Evolutionary conservation across 1,140 invertebrate genomes (phyloP).

Genomic region (Antheraea pernyi): DNA sequence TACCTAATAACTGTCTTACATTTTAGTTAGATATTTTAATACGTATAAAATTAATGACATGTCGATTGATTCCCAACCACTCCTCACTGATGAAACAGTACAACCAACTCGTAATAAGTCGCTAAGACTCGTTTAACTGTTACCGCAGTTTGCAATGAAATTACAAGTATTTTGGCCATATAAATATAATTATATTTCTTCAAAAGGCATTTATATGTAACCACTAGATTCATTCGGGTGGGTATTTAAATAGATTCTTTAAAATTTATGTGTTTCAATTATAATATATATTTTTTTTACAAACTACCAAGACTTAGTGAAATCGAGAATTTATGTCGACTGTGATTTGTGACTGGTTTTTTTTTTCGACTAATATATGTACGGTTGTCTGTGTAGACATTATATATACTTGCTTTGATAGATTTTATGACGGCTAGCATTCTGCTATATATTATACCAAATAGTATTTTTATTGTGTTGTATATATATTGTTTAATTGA

Average conservation of each 20-base stretch:
- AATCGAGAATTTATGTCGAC: constrained; percentile 77
- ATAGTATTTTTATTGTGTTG: constrained; percentile 75
- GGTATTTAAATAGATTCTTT: constrained; percentile 45
- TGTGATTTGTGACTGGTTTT: constrained; percentile 77
- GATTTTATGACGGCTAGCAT: constrained; percentile 71
- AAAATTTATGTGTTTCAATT: constrained; percentile 60
- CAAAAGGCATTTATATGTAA: constrained; percentile 60
- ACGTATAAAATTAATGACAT: background rate
- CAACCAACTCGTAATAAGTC: too few species aligned
- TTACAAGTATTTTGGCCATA: constrained; percentile 4
- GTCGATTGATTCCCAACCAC: background rate
- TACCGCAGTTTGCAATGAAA: background rate
- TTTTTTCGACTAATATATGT: constrained; percentile 74
- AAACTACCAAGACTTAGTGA: constrained; percentile 75
- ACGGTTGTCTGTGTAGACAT: constrained; percentile 64
- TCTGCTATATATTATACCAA: constrained; percentile 77
- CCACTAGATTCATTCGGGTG: constrained; percentile 49
- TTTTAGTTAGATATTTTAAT: background rate
- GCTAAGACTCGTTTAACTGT: too few species aligned
- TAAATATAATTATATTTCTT: constrained; percentile 24
- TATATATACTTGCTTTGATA: constrained; percentile 64
- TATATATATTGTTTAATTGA: constrained; percentile 64
- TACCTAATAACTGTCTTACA: background rate
- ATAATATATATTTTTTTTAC: constrained; percentile 50
- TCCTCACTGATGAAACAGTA: background rate